Evolutionary conservation across 2,797 vertebrate species (phyloP), one percentile per base, ranked within the genome.

Genomic region (Macrochelys suwanniensis): DNA sequence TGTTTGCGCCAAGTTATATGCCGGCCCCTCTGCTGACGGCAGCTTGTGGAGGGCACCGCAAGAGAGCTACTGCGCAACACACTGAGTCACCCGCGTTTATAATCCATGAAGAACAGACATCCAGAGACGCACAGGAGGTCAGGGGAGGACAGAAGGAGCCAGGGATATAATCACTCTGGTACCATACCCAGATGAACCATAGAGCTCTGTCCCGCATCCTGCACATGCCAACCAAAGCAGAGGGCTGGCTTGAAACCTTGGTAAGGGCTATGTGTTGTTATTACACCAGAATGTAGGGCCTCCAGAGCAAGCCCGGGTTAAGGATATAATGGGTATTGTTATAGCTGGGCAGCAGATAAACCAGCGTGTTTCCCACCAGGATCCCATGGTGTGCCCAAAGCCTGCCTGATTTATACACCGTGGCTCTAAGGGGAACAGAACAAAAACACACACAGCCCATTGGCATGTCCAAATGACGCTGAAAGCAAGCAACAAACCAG

Each of bases 251-350:
- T 88, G 81, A 91, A 92, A 86, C 28, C 6, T 11, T 49, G 15
- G 42, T 17, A 76, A 59, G 57, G 77, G 92, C 71, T 89, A 80
- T 79, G 82, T 82, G 74, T 3, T 93, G 59, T 82, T 92, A 49
- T 82, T 90, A 83, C 85, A 90, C 33, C 37, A 91, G 21, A 8
- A 0, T 57, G 89, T 92, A 71, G 37, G 45, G 93, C 68, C 33
- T n/a, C 74, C 19, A 86, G 80, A 45, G 71, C 42, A 74, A 74
- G 2, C 57, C 80, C 10, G 47, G 50, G 15, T 12, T 86, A 86
- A 95, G 89, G 49, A 79, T 16, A 79, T 56, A 91, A 87, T 17
- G 33, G 37, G 37, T 74, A 26, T 42, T 21, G 68, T 71, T 21
- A 11, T 42, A 23, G 33, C 21, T 45, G 37, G 23, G 23, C 71